Base-by-base conservation (phyloP, 2,888 invertebrate genomes). In the Gnatocerus cornutus region DNA sequence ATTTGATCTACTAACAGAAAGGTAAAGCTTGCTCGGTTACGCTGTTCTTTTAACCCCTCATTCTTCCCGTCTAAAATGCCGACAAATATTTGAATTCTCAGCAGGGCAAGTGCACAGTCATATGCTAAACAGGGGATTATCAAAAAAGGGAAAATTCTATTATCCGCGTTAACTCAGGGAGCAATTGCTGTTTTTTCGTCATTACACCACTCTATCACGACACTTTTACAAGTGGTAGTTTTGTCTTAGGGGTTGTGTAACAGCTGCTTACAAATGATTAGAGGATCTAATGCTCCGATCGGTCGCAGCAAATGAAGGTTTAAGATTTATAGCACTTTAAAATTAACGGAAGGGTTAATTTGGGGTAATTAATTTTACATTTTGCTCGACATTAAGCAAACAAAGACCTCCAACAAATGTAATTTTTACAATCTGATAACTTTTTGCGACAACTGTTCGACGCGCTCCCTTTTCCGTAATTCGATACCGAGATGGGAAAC, bases 291-390 rank as follows among this genome's bases (percentile, higher is more conserved):
- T 66, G 56, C 48, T 69, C 67, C 78, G 80, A 82, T 82, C 79
- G 79, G 79, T 79, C 78, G 78, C 82, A 79, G 75, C 82, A 83
- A 83, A 84, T 84, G 83, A 84, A 83, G 81, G 83, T 78, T 81
- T 73, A 79, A 83, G 83, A 84, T 84, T 84, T 84, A 84, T 84
- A 78, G 82, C 82, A 79, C 78, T 78, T 82, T 82, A 83, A 82
- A 83, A 82, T 84, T 83, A 83, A 83, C 80, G 82, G 79, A 84
- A 84, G 84, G 84, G 83, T 84, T 84, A 83, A 84, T 84, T 84
- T 82, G 77, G 80, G 78, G 81, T 79, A 80, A 84, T 84, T 84
- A 84, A 83, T 84, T 82, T 80, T 78, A 76, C 78, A 83, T 84
- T 79, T 76, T 69, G 74, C 16, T 50, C 37, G 0, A 12, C 63